Evolutionary conservation across 2,888 invertebrate genomes (phyloP).

Genomic region (Diachrysia chrysitis): DNA sequence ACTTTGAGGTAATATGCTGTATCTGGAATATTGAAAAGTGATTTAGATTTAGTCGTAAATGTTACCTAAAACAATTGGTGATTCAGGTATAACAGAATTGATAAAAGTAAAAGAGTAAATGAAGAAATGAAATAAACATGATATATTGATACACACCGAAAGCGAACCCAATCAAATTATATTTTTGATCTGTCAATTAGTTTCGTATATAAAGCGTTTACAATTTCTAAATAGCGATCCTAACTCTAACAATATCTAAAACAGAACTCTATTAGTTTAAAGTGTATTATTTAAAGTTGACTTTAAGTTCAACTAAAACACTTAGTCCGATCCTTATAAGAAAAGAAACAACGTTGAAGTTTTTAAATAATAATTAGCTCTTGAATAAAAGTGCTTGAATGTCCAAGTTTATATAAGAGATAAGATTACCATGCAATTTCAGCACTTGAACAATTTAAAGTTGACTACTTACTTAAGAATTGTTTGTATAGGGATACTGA

Average conservation of each 20-base stretch:
- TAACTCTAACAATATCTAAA: too few species aligned
- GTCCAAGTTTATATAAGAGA: neutral
- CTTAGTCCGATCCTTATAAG: constrained; percentile 4
- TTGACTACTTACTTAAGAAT: constrained; percentile 26
- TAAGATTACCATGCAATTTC: constrained; percentile 28
- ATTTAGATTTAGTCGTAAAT: neutral
- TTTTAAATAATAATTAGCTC: constrained; percentile 4
- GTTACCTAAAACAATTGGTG: neutral
- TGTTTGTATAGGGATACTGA: constrained; percentile 31
- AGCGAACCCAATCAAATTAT: too few species aligned
- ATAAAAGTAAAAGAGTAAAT: too few species aligned
- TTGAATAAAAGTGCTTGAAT: constrained; percentile 1
- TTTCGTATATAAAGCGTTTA: too few species aligned
- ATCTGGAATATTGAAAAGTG: neutral
- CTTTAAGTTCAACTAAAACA: neutral
- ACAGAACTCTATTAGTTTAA: too few species aligned
- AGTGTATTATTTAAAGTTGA: neutral
- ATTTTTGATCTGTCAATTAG: too few species aligned
- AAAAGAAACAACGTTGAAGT: neutral
- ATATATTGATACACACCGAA: too few species aligned
- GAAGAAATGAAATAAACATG: too few species aligned
- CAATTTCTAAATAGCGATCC: too few species aligned
- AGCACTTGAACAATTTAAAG: constrained; percentile 28
- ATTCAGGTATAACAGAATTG: too few species aligned
- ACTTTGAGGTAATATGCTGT: neutral